These are phyloP conservation scores for Rotaria macrura DNA, from an alignment of 2,888 invertebrate species.

Conservation along the genomic window DNA sequence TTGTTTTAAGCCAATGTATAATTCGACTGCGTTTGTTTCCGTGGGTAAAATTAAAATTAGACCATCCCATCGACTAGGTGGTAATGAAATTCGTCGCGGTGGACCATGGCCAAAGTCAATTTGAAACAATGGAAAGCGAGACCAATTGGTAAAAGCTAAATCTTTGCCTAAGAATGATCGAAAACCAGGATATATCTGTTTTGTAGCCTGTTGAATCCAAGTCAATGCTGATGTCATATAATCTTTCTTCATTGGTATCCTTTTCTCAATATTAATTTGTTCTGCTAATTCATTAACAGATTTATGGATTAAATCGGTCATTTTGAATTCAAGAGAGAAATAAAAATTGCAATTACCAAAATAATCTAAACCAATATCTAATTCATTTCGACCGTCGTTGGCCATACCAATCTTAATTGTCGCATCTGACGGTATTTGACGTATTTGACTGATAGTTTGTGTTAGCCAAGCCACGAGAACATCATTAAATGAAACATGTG, in stretches of 20 bases:
- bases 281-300: not conserved
- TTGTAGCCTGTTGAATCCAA: not conserved
- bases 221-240: conserved; percentile 5
- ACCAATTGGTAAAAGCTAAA: conserved; percentile 19
- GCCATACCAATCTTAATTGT: not conserved
- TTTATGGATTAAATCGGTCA: not conserved
- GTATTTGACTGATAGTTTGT: not conserved
- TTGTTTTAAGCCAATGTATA: not conserved
- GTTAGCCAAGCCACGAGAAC: not conserved
- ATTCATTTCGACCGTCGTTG: not conserved
- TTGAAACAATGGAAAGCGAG: not conserved
- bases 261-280: not conserved
- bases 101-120: not conserved
- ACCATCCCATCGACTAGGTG: not conserved
- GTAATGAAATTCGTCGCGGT: not conserved
- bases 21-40: not conserved
- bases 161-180: not conserved
- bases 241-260: not conserved
- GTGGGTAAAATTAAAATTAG: not conserved
- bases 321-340: not conserved
- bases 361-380: not conserved
- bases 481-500: not conserved
- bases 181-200: not conserved
- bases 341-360: conserved; percentile 23
- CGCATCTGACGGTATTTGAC: not conserved